Conservation (phyloP, 2,113 vertebrate genomes). For the Ptyas mucosa region DNA sequence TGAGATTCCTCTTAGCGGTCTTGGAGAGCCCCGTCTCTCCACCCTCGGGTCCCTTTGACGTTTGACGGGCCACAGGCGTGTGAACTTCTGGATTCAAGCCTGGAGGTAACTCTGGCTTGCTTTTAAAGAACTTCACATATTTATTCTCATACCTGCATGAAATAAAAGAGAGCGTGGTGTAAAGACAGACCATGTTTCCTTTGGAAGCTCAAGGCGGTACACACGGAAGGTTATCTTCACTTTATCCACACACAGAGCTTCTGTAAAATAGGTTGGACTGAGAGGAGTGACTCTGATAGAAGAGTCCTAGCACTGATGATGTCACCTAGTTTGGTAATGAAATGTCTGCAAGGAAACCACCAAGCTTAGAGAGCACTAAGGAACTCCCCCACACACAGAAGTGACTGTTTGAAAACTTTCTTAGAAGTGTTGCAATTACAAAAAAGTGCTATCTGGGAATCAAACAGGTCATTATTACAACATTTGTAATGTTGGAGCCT, state of each 20-base stretch:
- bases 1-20: constrained; percentile 89
- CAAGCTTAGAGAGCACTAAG: not conserved
- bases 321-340: not conserved
- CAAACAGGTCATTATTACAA: not conserved
- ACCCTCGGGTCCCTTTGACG: constrained; percentile 54
- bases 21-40: constrained; percentile 78
- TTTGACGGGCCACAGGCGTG: constrained; percentile 43
- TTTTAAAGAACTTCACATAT: constrained; percentile 94
- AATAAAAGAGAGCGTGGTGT: not conserved
- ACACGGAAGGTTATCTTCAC: not conserved
- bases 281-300: not conserved
- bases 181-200: not conserved
- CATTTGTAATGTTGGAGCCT: no score
- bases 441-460: not conserved
- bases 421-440: not conserved
- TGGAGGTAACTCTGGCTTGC: constrained; percentile 90
- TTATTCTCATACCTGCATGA: constrained; percentile 90
- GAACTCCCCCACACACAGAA: no score
- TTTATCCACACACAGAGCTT: not conserved
- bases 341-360: not conserved
- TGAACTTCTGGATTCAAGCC: constrained; percentile 76
- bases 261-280: not conserved
- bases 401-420: not conserved
- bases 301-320: not conserved
- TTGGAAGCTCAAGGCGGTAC: not conserved